Percentiles rank a stretch among this genome's conserved stretches.
Conservation (phyloP, 2,888 invertebrate species). For the Zeuzera pyrina region DNA sequence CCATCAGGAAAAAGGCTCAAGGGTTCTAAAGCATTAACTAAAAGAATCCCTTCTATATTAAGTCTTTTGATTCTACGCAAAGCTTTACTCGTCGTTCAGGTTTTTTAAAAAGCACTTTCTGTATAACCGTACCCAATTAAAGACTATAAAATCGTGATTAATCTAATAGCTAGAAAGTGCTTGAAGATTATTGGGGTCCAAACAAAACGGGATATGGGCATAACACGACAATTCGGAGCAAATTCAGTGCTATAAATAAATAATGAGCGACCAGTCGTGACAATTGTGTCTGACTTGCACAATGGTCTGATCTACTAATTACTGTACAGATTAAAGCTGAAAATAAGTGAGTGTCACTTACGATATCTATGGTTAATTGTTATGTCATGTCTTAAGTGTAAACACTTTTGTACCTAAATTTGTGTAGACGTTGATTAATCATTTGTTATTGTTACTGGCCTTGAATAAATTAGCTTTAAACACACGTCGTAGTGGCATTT, state of each 20-base stretch:
- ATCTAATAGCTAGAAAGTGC: constrained; percentile 35
- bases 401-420: constrained; percentile 29
- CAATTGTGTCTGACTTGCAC: too few relatives aligned
- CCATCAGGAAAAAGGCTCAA: constrained; percentile 34
- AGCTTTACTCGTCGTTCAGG: constrained; percentile 53
- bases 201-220: constrained; percentile 28
- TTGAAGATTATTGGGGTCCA: constrained; percentile 30
- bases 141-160: constrained; percentile 23
- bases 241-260: too few relatives aligned
- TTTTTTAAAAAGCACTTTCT: constrained; percentile 7
- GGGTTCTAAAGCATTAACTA: constrained; percentile 48
- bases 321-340: constrained; percentile 50
- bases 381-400: constrained; percentile 39
- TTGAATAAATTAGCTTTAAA: too few relatives aligned
- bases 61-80: constrained; percentile 44
- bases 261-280: too few relatives aligned
- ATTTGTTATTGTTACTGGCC: constrained; percentile 23
- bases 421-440: constrained; percentile 38
- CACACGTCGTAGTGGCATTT: too few relatives aligned
- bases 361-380: constrained; percentile 70
- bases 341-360: constrained; percentile 48
- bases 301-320: too few relatives aligned
- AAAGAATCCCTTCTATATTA: constrained; percentile 42
- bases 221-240: too few relatives aligned
- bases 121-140: neutral